A percentile compares a stretch with the other conserved stretches of the same genome.
Evolutionary conservation across 1,140 invertebrate species (phyloP).

Genomic region (Drosophila funebris): DNA sequence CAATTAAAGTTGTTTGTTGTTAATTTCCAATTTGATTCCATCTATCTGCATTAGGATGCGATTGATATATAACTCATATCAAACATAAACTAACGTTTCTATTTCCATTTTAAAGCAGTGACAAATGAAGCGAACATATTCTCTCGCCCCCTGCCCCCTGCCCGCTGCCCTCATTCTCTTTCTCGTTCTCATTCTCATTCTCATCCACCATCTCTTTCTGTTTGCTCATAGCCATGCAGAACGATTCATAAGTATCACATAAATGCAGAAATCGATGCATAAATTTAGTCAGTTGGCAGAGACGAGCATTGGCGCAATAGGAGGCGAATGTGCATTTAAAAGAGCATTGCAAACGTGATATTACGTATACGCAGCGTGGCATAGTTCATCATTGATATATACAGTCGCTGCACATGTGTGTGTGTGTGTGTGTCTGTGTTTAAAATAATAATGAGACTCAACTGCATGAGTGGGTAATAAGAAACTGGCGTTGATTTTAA

Average conservation of each 20-base stretch:
- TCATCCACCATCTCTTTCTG: neutral
- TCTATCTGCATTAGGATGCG: neutral
- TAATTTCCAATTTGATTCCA: neutral
- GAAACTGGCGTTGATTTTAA: conserved; percentile 53
- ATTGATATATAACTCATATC: neutral
- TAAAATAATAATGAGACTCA: conserved; percentile 67
- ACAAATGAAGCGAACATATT: conserved; percentile 16
- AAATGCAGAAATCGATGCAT: conserved; percentile 71
- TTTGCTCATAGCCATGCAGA: neutral
- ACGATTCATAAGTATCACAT: conserved; percentile 42
- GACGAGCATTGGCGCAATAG: neutral
- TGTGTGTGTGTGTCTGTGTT: conserved; percentile 25
- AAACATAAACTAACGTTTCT: neutral
- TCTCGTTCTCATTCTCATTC: neutral
- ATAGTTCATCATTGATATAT: conserved; percentile 53
- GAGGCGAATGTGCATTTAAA: conserved; percentile 42
- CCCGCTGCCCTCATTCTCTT: neutral
- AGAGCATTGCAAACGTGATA: conserved; percentile 62
- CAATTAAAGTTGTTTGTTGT: neutral
- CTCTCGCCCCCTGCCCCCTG: too few relatives aligned
- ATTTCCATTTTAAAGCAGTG: conserved; percentile 9
- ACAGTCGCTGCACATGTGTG: conserved; percentile 42
- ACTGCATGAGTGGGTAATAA: conserved; percentile 56
- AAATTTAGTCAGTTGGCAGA: conserved; percentile 41
- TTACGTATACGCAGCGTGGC: conserved; percentile 67